Base-by-base conservation (phyloP, 92 coral and sea anemone genomes). In the Desmophyllum pertusum region DNA sequence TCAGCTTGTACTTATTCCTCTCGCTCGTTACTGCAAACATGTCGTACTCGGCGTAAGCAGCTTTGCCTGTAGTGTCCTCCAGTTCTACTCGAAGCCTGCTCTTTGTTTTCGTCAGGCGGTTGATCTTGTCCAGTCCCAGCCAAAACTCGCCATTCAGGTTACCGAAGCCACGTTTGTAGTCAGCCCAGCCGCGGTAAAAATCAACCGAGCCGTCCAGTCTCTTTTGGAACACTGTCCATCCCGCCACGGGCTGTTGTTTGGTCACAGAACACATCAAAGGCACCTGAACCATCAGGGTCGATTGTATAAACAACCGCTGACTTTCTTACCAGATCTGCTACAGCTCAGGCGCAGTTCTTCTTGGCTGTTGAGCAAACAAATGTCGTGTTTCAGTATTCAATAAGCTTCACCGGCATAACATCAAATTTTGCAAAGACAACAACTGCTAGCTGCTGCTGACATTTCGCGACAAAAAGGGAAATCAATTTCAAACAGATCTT, bases 151-250 rank as follows among this genome's bases (percentile, higher is more conserved):
- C 81, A 10, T 57, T 83, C 48, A 83, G 73, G 80, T 83, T 63
- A 29, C 87, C 80, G 19, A 83, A 83, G 31, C 87, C 87, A 21
- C 36, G 57, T 65, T 77, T 90, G 90, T 90, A 90, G 70, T 86
- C 90, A 55, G 68, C 30, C 93, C 90, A 90, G 50, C 81, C 90
- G 40, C 93, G 93, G 90, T 86, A 85, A 84, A 90, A 90, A 40
- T 86, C 65, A 53, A 90, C 90, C 70, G 93, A 76, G 72, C 93
- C 93, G 81, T 90, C 88, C 53, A 90, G 72, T 86, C 93, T 89
- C 70, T 80, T 90, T 51, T 95, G 96, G 62, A 95, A 86, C 48
- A 95, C 86, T 15, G 92, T 89, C 98, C 98, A 95, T n/a, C n/a
- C n/a, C n/a, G n/a, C 98, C 98, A 9, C 93, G 88, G 42, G 79